Evolutionary conservation across 1,140 invertebrate species (phyloP), one percentile per base, ranked within the genome.

Genomic region (Drosophila persimilis): DNA sequence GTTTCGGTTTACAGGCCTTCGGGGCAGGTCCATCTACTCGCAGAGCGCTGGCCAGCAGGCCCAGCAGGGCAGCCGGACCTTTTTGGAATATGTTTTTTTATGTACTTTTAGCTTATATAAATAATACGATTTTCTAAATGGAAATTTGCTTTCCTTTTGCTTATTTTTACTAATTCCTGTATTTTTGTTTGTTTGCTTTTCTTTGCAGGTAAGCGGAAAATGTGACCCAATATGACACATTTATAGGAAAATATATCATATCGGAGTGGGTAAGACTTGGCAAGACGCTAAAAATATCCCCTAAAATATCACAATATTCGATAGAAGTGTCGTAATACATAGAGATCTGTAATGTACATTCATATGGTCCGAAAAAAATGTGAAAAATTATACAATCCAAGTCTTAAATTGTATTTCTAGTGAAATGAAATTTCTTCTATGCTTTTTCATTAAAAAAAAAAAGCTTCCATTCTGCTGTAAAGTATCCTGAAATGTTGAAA

Each of bases 181-280:
- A 24, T 51, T 61, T 35, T 44, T 24, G 17, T 60, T 46, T 55
- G 9, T 43, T 75, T 46, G 54, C 35, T 60, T 75, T 17, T 80
- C 51, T 17, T 78, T 88, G 35, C 70, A 86, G 78, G 81, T 86
- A 78, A 86, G 63, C 53, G 11, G 3, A 54, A 73, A 17, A 13
- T 39, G 35, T 13, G 11, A 13, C 41, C 44, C 63, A 46, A 44
- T 59, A 22, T 62, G 24, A 2, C 31, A 26, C 4, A 56, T 15
- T 45, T 44, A 17, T 26, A 26, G 5, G 24, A 26, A 26, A 26
- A 26, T 6, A 26, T 6, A 26, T 26, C 5, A 5, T 26, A 26
- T 4, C 0, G 24, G 5, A 26, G 5, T 26, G 24, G 24, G 24
- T 26, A 26, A 26, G 24, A 24, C 4, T 24, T 24, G 3, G 24